A percentile compares a stretch with the other conserved stretches of the same genome.
phyloP scores from a whole-genome alignment of 2,113 vertebrate species.

The Myxocyprinus asiaticus region DNA sequence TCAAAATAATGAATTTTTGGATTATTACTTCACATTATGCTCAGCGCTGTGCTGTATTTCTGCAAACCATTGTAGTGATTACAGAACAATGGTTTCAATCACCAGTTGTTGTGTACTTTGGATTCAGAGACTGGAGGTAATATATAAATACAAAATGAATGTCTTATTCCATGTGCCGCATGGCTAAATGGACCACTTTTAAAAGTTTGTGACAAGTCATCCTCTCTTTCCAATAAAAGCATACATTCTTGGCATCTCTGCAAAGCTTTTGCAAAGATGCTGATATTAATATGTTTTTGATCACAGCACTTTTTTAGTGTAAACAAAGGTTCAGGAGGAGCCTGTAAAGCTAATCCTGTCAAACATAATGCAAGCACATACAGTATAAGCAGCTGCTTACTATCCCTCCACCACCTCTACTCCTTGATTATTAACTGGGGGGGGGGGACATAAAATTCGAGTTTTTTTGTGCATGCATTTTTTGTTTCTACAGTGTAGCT shows the following conservation, averaged over 20 bases:
- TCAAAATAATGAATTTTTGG: neutral
- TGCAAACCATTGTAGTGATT: neutral
- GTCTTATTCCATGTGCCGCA: constrained; percentile 14
- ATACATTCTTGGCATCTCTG: constrained; percentile 17
- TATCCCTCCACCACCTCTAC: no score
- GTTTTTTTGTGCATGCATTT: constrained; percentile 14
- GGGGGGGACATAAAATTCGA: no score
- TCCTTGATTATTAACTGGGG: no score
- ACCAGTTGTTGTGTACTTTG: neutral
- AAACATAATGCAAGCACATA: no score
- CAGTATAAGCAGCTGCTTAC: no score
- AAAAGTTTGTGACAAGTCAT: constrained; percentile 38
- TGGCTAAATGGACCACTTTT: constrained; percentile 15
- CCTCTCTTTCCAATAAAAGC: constrained; percentile 25
- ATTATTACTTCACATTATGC: neutral
- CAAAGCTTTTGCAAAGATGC: constrained; percentile 21
- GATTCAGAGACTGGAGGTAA: constrained; percentile 30
- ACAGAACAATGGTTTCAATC: constrained; percentile 28
- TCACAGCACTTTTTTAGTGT: constrained; percentile 45
- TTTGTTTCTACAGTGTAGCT: constrained; percentile 25
- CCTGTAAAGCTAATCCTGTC: no score
- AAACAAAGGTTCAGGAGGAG: constrained; percentile 28
- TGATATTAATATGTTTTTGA: constrained; percentile 48
- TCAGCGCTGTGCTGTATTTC: neutral
- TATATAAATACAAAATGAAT: constrained; percentile 34